A percentile compares a stretch with the other conserved stretches of the same genome.
Evolutionary conservation across 2,888 invertebrate species (phyloP).

Genomic region (Coronaproctus castanopsis): DNA sequence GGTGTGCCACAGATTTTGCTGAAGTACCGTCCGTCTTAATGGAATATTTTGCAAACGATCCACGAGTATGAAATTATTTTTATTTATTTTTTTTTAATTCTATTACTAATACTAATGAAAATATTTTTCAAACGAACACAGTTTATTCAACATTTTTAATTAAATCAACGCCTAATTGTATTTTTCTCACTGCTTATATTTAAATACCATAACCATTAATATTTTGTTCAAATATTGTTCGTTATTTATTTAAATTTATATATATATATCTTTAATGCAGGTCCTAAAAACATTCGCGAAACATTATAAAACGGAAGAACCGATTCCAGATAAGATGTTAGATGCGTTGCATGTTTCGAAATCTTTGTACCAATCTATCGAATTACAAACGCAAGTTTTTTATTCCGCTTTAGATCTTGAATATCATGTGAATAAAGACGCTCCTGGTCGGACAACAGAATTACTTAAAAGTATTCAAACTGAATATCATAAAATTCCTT

Average conservation of each 20-base stretch:
- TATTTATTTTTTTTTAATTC: neutral
- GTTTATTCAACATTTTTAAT: no score
- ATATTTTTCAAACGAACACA: no score
- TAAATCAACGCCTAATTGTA: no score
- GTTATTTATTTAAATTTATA: no score
- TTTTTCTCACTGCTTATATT: no score
- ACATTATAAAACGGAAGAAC: slow-evolving; percentile 74
- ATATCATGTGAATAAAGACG: slow-evolving; percentile 49
- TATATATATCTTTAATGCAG: no score
- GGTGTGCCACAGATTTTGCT: slow-evolving; percentile 93
- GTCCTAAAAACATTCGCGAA: slow-evolving; percentile 67
- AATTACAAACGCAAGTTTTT: slow-evolving; percentile 64
- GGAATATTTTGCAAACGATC: slow-evolving; percentile 90
- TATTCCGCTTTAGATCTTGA: slow-evolving; percentile 80
- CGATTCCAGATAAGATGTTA: slow-evolving; percentile 59
- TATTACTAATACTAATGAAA: no score
- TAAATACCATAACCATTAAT: no score
- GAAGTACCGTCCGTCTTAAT: slow-evolving; percentile 97
- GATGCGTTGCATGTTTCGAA: slow-evolving; percentile 65
- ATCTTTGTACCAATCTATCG: slow-evolving; percentile 68
- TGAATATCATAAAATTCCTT: slow-evolving; percentile 66
- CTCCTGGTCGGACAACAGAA: slow-evolving; percentile 39
- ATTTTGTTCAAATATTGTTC: no score
- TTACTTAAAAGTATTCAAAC: slow-evolving; percentile 54
- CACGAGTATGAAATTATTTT: slow-evolving; percentile 47